A percentile compares a stretch with the other conserved stretches of the same genome.
Evolutionary conservation across 2,888 invertebrate genomes (phyloP).

Genomic region (Xanthorhoe spadicearia): DNA sequence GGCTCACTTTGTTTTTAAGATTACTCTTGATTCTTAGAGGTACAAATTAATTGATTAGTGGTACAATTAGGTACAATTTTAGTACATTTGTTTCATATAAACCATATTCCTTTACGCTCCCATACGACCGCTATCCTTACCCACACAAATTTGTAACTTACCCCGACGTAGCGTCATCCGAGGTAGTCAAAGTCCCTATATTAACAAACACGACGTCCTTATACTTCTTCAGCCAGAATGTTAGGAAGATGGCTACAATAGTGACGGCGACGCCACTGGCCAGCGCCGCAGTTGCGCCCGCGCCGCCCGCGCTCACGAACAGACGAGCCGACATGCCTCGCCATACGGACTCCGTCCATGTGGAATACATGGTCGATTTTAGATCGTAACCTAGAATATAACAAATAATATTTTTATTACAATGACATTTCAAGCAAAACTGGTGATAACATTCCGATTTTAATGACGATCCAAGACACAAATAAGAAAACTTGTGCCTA

Average conservation of each 20-base stretch:
- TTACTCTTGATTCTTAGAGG: no score
- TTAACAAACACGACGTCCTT: slow-evolving; percentile 55
- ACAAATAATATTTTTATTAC: background rate
- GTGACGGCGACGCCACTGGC: slow-evolving; percentile 58
- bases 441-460: no score
- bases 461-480: no score
- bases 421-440: no score
- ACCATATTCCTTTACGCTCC: no score
- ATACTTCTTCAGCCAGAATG: slow-evolving; percentile 65
- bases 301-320: slow-evolving; percentile 89
- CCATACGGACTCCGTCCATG: slow-evolving; percentile 97
- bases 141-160: slow-evolving; percentile 47
- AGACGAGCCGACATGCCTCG: slow-evolving; percentile 88
- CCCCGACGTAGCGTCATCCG: slow-evolving; percentile 61
- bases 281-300: slow-evolving; percentile 65
- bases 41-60: no score
- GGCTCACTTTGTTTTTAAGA: no score
- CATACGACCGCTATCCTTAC: no score
- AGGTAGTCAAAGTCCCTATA: slow-evolving; percentile 44
- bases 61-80: no score
- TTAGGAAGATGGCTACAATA: slow-evolving; percentile 57
- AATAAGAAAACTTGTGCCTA: no score
- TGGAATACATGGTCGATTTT: slow-evolving; percentile 90
- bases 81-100: no score
- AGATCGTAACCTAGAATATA: slow-evolving; percentile 88